phyloP scores from a whole-genome alignment of 2,888 invertebrate species.

The Synanthedon myopaeformis region DNA sequence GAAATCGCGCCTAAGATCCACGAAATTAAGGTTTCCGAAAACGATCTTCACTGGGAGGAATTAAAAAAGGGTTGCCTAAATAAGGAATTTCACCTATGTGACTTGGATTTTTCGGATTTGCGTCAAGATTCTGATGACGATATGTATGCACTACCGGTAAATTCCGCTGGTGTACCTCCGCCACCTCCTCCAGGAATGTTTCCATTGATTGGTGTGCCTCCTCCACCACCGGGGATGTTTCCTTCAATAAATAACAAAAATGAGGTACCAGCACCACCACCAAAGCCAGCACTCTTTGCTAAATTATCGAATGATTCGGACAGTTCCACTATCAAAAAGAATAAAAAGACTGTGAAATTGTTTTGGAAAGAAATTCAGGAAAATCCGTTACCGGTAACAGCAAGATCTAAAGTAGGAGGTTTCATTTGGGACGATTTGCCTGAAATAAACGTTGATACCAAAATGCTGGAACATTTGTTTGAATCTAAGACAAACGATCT shows the following conservation, averaged over 20 bases:
- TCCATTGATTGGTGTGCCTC: slow-evolving; percentile 48
- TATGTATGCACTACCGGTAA: slow-evolving; percentile 75
- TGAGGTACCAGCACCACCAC: slow-evolving; percentile 45
- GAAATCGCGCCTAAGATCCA: slow-evolving; percentile 74
- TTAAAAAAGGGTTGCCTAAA: slow-evolving; percentile 78
- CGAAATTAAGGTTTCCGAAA: slow-evolving; percentile 89
- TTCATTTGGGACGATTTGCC: slow-evolving; percentile 94
- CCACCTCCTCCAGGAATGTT: slow-evolving; percentile 82
- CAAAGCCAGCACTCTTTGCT: slow-evolving; percentile 38
- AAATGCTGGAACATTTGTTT: slow-evolving; percentile 95
- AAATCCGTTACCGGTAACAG: slow-evolving; percentile 67
- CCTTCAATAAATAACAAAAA: slow-evolving; percentile 51
- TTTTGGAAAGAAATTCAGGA: slow-evolving; percentile 98
- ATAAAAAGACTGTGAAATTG: slow-evolving; percentile 95
- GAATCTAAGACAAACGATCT: slow-evolving; percentile 97
- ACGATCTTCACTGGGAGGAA: slow-evolving; percentile 96
- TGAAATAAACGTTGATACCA: slow-evolving; percentile 87
- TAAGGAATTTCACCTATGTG: slow-evolving; percentile 86
- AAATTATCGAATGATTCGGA: slow-evolving; percentile 52
- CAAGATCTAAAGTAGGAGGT: slow-evolving; percentile 72
- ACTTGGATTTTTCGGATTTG: slow-evolving; percentile 96
- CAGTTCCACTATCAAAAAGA: slow-evolving; percentile 77
- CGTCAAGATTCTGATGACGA: slow-evolving; percentile 90
- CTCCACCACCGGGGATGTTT: slow-evolving; percentile 64
- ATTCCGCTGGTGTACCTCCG: slow-evolving; percentile 78